Conservation (phyloP, 2,113 vertebrate species). For the Coreoperca whiteheadi region DNA sequence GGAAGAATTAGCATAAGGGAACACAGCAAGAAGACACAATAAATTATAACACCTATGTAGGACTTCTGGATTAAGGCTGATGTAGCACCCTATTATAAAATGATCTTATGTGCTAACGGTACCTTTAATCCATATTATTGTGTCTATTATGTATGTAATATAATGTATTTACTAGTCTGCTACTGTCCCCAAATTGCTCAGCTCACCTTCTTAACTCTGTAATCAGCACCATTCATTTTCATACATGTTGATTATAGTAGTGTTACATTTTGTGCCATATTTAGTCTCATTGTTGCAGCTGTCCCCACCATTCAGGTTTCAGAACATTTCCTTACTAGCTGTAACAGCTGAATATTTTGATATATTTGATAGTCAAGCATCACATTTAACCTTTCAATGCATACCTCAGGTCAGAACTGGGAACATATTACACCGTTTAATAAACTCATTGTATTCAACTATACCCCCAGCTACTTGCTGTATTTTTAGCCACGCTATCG, state of each 20-base stretch:
- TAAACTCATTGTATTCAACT: background rate
- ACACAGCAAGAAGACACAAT: constrained; percentile 1
- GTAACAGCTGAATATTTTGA: background rate
- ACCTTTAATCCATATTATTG: background rate
- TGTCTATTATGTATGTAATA: background rate
- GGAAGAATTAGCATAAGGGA: constrained; percentile 44
- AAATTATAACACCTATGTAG: background rate
- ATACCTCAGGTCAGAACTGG: background rate
- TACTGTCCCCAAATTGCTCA: background rate
- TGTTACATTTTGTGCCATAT: background rate
- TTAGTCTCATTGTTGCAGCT: background rate
- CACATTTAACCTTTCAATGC: background rate
- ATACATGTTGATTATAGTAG: background rate
- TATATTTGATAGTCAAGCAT: background rate
- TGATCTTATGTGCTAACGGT: background rate
- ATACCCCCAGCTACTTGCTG: background rate
- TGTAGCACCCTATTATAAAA: background rate
- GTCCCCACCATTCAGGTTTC: background rate
- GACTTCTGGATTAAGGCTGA: background rate
- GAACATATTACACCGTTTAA: background rate
- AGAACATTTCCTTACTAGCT: background rate
- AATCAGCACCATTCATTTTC: background rate
- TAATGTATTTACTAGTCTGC: background rate
- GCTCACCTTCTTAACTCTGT: background rate
- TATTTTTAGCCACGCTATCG: background rate